phyloP scores from a whole-genome alignment of 2,888 invertebrate genomes.

The Drosophila mayaguana region DNA sequence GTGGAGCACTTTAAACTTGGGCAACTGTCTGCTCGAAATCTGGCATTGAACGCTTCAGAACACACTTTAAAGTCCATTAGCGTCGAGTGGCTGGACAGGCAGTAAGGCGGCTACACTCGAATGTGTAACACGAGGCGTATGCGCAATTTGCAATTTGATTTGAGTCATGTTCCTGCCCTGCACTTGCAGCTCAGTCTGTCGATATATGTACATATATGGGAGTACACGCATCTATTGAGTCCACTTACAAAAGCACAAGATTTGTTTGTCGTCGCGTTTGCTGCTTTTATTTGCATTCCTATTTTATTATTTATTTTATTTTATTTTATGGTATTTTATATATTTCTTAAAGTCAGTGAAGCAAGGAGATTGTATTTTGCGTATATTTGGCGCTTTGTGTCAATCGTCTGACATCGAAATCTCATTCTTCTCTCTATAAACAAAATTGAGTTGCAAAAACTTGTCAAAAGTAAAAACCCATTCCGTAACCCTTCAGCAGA shows the following conservation, averaged over 20 bases:
- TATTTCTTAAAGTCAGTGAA: constrained; percentile 16
- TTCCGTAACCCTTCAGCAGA: constrained; percentile 1
- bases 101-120: constrained; percentile 19
- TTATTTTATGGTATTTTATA: constrained; percentile 3
- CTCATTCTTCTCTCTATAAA: constrained; percentile 30
- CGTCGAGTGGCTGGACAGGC: constrained; percentile 55
- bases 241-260: constrained; percentile 23
- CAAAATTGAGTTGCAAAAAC: constrained; percentile 48
- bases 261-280: constrained; percentile 46
- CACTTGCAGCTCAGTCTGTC: constrained; percentile 31
- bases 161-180: constrained; percentile 13
- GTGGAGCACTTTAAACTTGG: constrained; percentile 52
- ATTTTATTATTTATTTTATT: constrained; percentile 7
- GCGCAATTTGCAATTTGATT: constrained; percentile 30
- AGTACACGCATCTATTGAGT: constrained; percentile 22
- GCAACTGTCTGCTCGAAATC: constrained; percentile 24
- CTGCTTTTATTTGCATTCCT: constrained; percentile 16
- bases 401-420: constrained; percentile 36
- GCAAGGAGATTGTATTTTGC: constrained; percentile 32
- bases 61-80: constrained; percentile 82
- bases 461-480: constrained; percentile 39
- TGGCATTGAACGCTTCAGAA: constrained; percentile 62
- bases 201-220: constrained; percentile 20
- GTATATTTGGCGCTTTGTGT: constrained; percentile 34
- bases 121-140: constrained; percentile 36